Conservation (phyloP, 2,797 vertebrate genomes). For the Catostomus latipinnis region DNA sequence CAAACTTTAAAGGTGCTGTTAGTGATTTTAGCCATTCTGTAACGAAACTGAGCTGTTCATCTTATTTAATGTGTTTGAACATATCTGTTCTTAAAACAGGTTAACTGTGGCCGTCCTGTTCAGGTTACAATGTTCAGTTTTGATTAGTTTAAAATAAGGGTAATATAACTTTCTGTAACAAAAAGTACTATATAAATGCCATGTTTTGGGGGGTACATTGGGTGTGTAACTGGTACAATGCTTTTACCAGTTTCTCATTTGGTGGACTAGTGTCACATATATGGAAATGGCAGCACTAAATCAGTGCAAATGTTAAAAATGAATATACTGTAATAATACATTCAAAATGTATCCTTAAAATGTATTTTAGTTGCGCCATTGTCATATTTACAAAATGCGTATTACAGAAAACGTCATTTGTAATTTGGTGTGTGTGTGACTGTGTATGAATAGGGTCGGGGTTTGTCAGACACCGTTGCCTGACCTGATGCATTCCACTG, state of each 20-base stretch:
- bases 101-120: not conserved
- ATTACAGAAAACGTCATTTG: no score
- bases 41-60: no score
- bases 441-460: not conserved
- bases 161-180: not conserved
- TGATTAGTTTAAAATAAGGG: not conserved
- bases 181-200: not conserved
- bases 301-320: not conserved
- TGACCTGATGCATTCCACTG: conserved; percentile 54
- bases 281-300: not conserved
- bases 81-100: no score
- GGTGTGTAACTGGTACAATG: no score
- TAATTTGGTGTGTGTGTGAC: not conserved
- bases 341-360: not conserved
- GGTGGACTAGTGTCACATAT: not conserved
- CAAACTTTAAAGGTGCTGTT: no score
- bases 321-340: not conserved
- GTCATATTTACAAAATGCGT: not conserved
- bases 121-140: conserved; percentile 4
- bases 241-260: not conserved
- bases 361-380: not conserved
- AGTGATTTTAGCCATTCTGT: not conserved
- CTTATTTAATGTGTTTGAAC: not conserved
- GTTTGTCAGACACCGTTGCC: conserved; percentile 26
- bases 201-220: no score